A percentile compares a stretch with the other conserved stretches of the same genome.
Conservation (phyloP, 2,888 invertebrate genomes). For the Eremobia ochroleuca region DNA sequence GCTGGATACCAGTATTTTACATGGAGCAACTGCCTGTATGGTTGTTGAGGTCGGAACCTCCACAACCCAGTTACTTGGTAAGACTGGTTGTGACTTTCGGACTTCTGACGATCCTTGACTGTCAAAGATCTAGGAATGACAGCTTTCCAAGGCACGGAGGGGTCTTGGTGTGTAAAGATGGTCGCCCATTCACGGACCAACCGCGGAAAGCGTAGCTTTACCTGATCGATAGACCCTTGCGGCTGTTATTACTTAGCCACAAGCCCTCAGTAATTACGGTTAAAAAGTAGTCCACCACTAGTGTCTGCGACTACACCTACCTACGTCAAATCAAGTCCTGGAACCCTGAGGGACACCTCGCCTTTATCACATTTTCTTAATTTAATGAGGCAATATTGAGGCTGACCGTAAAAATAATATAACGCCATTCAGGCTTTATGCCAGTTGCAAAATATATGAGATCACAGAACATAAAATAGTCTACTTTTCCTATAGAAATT, state of each 20-base stretch:
- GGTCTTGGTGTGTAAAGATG: too few relatives aligned
- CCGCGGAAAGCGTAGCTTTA: too few relatives aligned
- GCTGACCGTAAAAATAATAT: not conserved
- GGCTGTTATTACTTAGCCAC: too few relatives aligned
- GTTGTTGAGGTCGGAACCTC: too few relatives aligned
- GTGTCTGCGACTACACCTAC: not conserved
- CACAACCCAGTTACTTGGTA: too few relatives aligned
- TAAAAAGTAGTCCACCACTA: not conserved
- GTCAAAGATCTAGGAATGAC: too few relatives aligned
- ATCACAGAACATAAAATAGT: not conserved
- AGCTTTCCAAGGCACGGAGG: too few relatives aligned
- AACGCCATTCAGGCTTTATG: not conserved
- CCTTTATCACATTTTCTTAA: not conserved
- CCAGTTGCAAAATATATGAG: not conserved
- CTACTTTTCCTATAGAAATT: constrained; percentile 4
- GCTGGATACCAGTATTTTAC: too few relatives aligned
- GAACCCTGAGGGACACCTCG: not conserved
- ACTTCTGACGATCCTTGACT: too few relatives aligned
- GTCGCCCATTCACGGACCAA: not conserved
- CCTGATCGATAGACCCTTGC: too few relatives aligned
- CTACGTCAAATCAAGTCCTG: not conserved
- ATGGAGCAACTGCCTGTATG: too few relatives aligned
- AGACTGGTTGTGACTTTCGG: too few relatives aligned
- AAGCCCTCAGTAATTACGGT: not conserved
- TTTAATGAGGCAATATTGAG: not conserved